Evolutionary conservation across 1,140 invertebrate species (phyloP).

Genomic region (Drosophila tristis): DNA sequence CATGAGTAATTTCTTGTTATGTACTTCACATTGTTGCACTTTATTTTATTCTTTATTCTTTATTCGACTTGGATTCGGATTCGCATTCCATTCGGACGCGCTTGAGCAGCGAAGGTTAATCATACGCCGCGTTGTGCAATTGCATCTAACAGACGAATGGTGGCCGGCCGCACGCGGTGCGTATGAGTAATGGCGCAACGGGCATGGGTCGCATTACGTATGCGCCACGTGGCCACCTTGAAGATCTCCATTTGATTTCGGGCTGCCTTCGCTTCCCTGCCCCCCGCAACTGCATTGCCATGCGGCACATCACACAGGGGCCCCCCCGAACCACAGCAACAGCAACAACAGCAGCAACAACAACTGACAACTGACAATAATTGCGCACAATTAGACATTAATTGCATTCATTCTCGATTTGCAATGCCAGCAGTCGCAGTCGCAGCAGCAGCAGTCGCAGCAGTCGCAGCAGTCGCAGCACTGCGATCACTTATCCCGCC

Average conservation of each 20-base stretch:
- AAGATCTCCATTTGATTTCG: constrained; percentile 29
- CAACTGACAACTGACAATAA: constrained; percentile 61
- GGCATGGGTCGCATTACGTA: constrained; percentile 52
- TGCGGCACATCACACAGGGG: constrained; percentile 39
- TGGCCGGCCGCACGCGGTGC: constrained; percentile 44
- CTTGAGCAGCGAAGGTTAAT: constrained; percentile 69
- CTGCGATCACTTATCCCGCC: constrained; percentile 54
- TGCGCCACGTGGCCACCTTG: constrained; percentile 67
- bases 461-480: not conserved
- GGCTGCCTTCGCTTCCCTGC: not conserved
- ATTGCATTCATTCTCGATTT: constrained; percentile 71
- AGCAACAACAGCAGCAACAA: not conserved
- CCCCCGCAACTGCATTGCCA: constrained; percentile 11
- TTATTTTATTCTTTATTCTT: constrained; percentile 11
- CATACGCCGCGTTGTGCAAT: constrained; percentile 51
- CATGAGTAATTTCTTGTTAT: constrained; percentile 62
- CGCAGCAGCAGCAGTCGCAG: not conserved
- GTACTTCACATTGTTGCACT: constrained; percentile 7
- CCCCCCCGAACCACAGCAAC: not conserved
- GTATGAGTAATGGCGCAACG: constrained; percentile 67
- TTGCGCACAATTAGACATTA: constrained; percentile 81
- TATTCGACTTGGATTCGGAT: not conserved
- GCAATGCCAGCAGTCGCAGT: constrained; percentile 23
- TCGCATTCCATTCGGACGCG: constrained; percentile 29
- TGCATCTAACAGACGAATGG: not conserved